A percentile compares a stretch with the other conserved stretches of the same genome.
phyloP scores from a whole-genome alignment of 2,113 vertebrate genomes.

The Polypterus bichir region DNA sequence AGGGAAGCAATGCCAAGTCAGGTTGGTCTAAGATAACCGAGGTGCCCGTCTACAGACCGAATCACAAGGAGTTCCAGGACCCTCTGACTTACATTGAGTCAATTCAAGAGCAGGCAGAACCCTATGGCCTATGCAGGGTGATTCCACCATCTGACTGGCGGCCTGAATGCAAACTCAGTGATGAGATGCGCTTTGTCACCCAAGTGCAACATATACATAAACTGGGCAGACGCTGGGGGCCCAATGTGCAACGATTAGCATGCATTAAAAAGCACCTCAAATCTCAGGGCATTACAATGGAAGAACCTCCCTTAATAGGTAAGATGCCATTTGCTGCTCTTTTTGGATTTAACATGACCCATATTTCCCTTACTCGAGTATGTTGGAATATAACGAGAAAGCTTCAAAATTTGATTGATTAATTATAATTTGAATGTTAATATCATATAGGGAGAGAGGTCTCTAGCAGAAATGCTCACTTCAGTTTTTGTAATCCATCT shows the following conservation, averaged over 20 bases:
- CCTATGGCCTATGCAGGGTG: conserved; percentile 84
- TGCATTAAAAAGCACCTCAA: conserved; percentile 99
- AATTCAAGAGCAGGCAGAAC: conserved; percentile 78
- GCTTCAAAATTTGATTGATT: too few relatives aligned
- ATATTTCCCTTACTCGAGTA: too few relatives aligned
- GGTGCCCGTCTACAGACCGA: conserved; percentile 75
- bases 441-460: too few relatives aligned
- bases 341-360: background rate
- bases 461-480: too few relatives aligned
- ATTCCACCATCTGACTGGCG: conserved; percentile 89
- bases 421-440: too few relatives aligned
- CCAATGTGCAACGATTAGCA: conserved; percentile 92
- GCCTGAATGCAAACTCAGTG: conserved; percentile 95
- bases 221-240: conserved; percentile 94
- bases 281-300: conserved; percentile 99
- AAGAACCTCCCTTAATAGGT: conserved; percentile 96
- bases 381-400: too few relatives aligned
- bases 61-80: conserved; percentile 87
- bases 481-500: too few relatives aligned
- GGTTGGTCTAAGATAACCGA: conserved; percentile 73
- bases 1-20: conserved; percentile 52
- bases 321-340: conserved; percentile 25
- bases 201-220: conserved; percentile 96
- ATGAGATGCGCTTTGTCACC: conserved; percentile 97
- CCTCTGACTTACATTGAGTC: conserved; percentile 89